Base-by-base conservation (phyloP, 1,140 invertebrate species). In the Asbolus verrucosus region DNA sequence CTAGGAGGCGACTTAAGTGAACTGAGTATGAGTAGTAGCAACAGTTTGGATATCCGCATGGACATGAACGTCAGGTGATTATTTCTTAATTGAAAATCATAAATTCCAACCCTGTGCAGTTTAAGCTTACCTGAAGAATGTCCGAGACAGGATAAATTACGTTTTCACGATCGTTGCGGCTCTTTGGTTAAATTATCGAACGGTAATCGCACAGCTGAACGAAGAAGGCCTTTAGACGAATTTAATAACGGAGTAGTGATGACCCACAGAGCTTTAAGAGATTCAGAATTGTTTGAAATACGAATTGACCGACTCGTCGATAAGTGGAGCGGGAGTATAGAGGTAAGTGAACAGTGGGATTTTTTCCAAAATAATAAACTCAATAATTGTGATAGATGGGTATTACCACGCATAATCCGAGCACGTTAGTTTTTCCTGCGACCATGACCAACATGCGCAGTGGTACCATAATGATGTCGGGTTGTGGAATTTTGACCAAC, bases 401-500 rank as follows among this genome's bases (percentile, higher is more conserved):
- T 9, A 92, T 98, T 6, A 98, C 95, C 0, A 95, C 93, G 27
- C 96, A 98, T 77, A 95, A 95, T 84, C 95, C 96, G 14, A 88
- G 89, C 1, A 88, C 89, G 0, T 84, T 98, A 65, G 91, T 96
- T 41, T 97, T 97, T 82, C 96, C 96, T 16, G 94, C 94, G 0
- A 98, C 96, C 8, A 97, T 98, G 95, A 98, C 96, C 0, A 97
- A 98, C 81, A 93, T 98, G 91, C 87, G 94, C 65, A 93, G 92
- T 9, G 95, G 96, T 0, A 97, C 95, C 1, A 95, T 95, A 1
- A 97, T 98, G 93, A 97, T 98, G 95, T 97, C 94, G 30, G 95
- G 96, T 0, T 95, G 94, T 84, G 95, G 95, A 31, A 97, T 98
- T 74, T 83, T 97, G 1, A 93, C 94, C 4, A 97, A 97, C 82